Base-by-base conservation (phyloP, 2,113 vertebrate genomes). In the Oryzias melastigma region DNA sequence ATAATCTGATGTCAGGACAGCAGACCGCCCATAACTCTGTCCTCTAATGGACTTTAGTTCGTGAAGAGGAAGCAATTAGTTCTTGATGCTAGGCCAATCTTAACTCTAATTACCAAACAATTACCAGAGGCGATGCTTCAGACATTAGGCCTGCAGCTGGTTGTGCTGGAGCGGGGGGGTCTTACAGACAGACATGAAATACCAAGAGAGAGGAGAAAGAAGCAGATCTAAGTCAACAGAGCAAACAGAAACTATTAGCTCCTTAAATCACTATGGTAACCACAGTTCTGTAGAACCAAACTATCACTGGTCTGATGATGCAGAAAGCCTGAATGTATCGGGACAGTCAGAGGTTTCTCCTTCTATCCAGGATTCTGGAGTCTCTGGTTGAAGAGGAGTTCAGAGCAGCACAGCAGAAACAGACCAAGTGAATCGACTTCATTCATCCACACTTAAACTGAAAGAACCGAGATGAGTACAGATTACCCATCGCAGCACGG, bases 41-140 rank as follows among this genome's bases (percentile, higher is more conserved):
- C 16, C 75, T 71, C 68, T 87, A 80, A 89, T 84, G 71, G 81
- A 79, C 78, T 81, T 81, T 65, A 77, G 79, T 73, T 78, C 53
- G 61, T 78, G 82, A 76, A 73, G 73, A 64, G 49, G 58, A 70
- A 54, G 64, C 66, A 77, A 87, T 87, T 87, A 88, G 82, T 80
- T 68, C 76, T 75, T 14, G 7, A 78, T 17, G 52, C 47, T 0
- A 7, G 22, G 68, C 53, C 67, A 60, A 60, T 77, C 77, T 77
- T 55, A 4, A 47, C 75, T 46, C 71, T 82, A 81, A 88, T 87
- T 78, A 88, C 56, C 61, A 58, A 63, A 73, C 73, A 73, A 83
- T 84, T 80, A 85, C 62, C 64, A 50, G 68, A 52, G 61, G 60
- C 47, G 65, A 35, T 43, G 67, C 57, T 14, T 55, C 59, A 55